These are phyloP conservation scores for Ephialtes manifestator DNA, from an alignment of 2,888 invertebrate species.

Conservation along the genomic window DNA sequence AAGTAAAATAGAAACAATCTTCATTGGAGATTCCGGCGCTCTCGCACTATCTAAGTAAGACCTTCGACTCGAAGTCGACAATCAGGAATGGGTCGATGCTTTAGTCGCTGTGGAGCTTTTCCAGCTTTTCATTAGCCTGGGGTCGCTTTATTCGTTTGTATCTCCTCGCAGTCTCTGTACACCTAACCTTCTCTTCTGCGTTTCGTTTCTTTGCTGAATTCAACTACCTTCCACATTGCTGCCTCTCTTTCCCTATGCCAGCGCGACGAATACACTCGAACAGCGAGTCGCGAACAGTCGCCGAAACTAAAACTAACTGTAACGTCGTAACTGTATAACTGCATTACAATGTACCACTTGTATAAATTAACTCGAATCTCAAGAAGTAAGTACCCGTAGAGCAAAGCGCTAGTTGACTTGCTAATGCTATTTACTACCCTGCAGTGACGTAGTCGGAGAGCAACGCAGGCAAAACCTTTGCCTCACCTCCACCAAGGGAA, in stretches of 20 bases:
- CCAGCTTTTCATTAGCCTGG: slow-evolving; percentile 8
- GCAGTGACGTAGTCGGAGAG: slow-evolving; percentile 73
- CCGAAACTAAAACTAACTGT: slow-evolving; percentile 81
- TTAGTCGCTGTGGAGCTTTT: slow-evolving; percentile 7
- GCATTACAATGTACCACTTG: slow-evolving; percentile 83
- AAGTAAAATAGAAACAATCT: slow-evolving; percentile 12
- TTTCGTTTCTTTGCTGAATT: slow-evolving; percentile 6
- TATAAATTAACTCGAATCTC: slow-evolving; percentile 85
- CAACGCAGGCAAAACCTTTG: slow-evolving; percentile 44
- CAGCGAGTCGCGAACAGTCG: slow-evolving; percentile 67
- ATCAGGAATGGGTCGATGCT: slow-evolving; percentile 21
- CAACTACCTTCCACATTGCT: not conserved
- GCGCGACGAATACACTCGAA: slow-evolving; percentile 25
- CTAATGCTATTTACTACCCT: slow-evolving; percentile 83
- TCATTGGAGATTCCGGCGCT: slow-evolving; percentile 12
- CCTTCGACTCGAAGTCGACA: slow-evolving; percentile 9
- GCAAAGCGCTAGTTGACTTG: slow-evolving; percentile 84
- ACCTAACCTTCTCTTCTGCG: not conserved
- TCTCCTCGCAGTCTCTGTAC: not conserved
- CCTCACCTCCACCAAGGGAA: not conserved
- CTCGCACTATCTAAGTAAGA: not conserved
- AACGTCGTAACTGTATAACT: slow-evolving; percentile 81
- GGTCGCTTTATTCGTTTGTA: slow-evolving; percentile 42
- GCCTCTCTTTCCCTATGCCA: not conserved
- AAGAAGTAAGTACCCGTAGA: slow-evolving; percentile 83